These are phyloP conservation scores for Varanus salvator DNA, from an alignment of 2,113 vertebrate genomes.

Conservation along the genomic window DNA sequence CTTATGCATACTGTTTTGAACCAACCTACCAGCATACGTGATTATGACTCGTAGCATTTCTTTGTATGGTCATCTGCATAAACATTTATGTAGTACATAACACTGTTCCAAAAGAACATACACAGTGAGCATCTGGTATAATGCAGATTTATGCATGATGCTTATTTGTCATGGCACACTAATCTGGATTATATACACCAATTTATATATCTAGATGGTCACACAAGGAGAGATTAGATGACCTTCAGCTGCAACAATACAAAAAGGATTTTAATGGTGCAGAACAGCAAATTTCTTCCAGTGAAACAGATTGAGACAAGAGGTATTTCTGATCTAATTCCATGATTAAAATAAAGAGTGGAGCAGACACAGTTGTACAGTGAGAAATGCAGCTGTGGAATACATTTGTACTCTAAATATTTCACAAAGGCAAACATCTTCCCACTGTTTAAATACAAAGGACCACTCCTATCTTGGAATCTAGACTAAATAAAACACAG, in stretches of 20 bases:
- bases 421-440: background rate
- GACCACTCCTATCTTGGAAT: background rate
- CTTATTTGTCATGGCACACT: no score
- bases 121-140: background rate
- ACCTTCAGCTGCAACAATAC: slow-evolving; percentile 2
- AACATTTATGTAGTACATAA: background rate
- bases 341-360: background rate
- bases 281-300: background rate
- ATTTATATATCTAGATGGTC: background rate
- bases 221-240: background rate
- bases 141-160: background rate
- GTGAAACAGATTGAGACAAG: background rate
- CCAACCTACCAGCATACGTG: background rate
- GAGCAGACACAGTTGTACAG: background rate
- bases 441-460: background rate
- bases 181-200: background rate
- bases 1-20: background rate
- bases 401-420: background rate
- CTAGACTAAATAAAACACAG: slow-evolving; percentile 1
- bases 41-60: background rate
- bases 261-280: background rate
- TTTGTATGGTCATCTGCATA: background rate
- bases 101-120: background rate
- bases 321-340: background rate
- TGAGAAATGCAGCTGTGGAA: background rate